Evolutionary conservation across 2,888 invertebrate genomes (phyloP), one percentile per base, ranked within the genome.

Genomic region (Byasa hedistus): DNA sequence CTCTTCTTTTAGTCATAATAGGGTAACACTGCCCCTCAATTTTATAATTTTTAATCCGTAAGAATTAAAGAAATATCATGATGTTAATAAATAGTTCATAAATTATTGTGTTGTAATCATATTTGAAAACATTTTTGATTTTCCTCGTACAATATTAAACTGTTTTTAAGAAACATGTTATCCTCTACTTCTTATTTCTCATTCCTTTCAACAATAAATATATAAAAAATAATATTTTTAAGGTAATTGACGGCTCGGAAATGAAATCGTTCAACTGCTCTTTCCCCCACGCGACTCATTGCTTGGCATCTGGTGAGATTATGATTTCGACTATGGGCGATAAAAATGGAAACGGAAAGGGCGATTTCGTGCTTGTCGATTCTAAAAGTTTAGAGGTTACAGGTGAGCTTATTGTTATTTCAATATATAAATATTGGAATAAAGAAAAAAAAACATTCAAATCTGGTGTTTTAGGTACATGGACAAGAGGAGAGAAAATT

Each of bases 281-380:
- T n/a, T 96, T 96, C 62, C 98, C 98, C 0, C 99, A 99, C 80
- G 98, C 99, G 1, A 92, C 97, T 3, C 99, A 99, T 85, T 99
- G 99, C 84, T 91, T 99, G 71, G 96, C 98, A 22, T 94, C 94
- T 73, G 99, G 99, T 0, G 96, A 98, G 79, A 95, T 99, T 70
- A 97, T 99, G 96, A 98, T 99, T 78, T 98, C 98, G 8, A 95
- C 96, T 17, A 95, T 99, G 95, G 99, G 98, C 19, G 97, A 98
- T 87, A 93, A 93, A 39, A 89, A 96, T n/a, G 98, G 96, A 64
- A 94, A 97, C 75, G 96, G 93, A 21, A 95, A 96, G 84, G 97
- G 98, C 54, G 96, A 98, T 72, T 99, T 98, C 79, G 89, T 98
- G 63, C 92, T 98, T 70, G 93, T 99, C 73, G 98, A 99, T 87